Conservation (phyloP, 2,888 invertebrate species). For the Drosophila austrosaltans region DNA sequence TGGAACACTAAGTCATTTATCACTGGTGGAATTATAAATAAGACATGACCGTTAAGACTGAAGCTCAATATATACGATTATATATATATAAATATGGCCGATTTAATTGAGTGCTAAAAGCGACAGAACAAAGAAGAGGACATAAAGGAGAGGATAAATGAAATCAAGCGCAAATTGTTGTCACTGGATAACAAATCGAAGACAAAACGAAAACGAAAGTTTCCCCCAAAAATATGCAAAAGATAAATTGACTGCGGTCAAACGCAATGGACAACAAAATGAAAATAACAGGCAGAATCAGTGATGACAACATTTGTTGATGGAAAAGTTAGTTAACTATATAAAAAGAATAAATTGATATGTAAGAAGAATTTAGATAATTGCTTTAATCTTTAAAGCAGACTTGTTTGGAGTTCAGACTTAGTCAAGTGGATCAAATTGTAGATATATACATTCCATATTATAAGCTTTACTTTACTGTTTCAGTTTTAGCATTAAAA, state of each 20-base stretch:
- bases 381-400: too few species aligned
- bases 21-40: slow-evolving; percentile 36
- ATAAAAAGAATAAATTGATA: too few species aligned
- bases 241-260: slow-evolving; percentile 69
- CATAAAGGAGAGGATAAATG: slow-evolving; percentile 46
- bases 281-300: not conserved
- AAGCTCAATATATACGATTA: slow-evolving; percentile 18
- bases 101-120: slow-evolving; percentile 76
- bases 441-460: not conserved
- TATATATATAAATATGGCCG: slow-evolving; percentile 54
- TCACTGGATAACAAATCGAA: slow-evolving; percentile 47
- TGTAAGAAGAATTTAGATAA: too few species aligned
- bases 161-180: slow-evolving; percentile 69
- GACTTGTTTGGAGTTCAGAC: too few species aligned
- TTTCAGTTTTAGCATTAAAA: not conserved
- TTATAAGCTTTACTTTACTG: not conserved
- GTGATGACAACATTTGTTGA: slow-evolving; percentile 2
- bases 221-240: slow-evolving; percentile 68
- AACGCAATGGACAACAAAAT: slow-evolving; percentile 33
- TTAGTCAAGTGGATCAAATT: too few species aligned
- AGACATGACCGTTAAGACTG: slow-evolving; percentile 22
- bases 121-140: slow-evolving; percentile 46
- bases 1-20: slow-evolving; percentile 38
- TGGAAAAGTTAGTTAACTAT: not conserved
- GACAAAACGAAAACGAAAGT: slow-evolving; percentile 65